Conservation (phyloP, 2,113 vertebrate genomes). For the Oriolus oriolus region DNA sequence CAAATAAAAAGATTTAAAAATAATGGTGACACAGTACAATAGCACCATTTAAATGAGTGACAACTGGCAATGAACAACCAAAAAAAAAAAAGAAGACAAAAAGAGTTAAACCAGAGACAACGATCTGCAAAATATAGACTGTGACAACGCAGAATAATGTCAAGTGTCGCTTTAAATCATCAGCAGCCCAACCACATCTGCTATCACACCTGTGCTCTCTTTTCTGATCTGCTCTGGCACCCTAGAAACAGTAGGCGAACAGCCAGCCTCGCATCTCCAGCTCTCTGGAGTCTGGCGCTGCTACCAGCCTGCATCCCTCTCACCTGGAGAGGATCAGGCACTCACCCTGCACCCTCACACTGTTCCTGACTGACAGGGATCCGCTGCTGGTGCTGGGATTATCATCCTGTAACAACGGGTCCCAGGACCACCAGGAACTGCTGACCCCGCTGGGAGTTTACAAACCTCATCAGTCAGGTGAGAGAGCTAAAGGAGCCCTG, state of each 20-base stretch:
- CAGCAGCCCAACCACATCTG: conserved; percentile 38
- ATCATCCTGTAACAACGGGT: conserved; percentile 1
- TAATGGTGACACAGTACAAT: conserved; percentile 10
- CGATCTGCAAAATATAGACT: neutral
- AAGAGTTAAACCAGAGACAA: conserved; percentile 3
- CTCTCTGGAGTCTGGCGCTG: neutral
- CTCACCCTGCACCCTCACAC: conserved; percentile 2
- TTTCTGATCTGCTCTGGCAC: conserved; percentile 20
- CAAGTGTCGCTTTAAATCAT: conserved; percentile 38
- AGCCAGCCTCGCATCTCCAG: neutral
- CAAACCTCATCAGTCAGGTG: conserved; percentile 18
- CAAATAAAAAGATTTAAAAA: conserved; percentile 41
- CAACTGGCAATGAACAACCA: neutral
- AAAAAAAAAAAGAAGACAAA: neutral
- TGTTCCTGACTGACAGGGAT: neutral
- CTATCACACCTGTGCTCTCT: conserved; percentile 56
- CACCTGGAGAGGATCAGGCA: neutral
- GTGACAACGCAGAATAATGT: conserved; percentile 24
- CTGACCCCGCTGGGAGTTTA: neutral
- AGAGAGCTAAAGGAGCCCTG: conserved; percentile 7
- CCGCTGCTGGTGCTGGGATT: neutral
- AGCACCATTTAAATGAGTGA: conserved; percentile 4
- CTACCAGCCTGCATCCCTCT: neutral
- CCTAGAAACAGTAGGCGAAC: conserved; percentile 3
- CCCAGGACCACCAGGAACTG: neutral